Percentiles rank a stretch among this genome's conserved stretches.
These are phyloP conservation scores for Telenomus remus DNA, from an alignment of 1,140 invertebrate species.

Conservation along the genomic window DNA sequence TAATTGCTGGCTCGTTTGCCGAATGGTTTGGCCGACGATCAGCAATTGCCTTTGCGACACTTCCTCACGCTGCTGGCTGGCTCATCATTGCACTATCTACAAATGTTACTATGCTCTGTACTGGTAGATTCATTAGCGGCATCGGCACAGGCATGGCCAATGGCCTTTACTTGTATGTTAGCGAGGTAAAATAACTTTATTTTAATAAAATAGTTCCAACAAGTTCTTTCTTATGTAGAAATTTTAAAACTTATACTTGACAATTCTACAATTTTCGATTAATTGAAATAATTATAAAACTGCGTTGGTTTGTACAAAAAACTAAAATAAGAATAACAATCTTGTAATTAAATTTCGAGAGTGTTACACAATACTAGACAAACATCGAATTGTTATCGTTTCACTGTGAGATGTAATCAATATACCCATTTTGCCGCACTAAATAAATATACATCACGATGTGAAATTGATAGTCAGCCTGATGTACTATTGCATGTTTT, in stretches of 20 bases:
- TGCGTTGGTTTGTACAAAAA: too few relatives aligned
- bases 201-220: not conserved
- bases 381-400: too few relatives aligned
- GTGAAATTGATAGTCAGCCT: not conserved
- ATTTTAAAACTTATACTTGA: too few relatives aligned
- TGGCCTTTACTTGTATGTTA: slow-evolving; percentile 70
- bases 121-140: slow-evolving; percentile 84
- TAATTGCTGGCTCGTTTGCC: slow-evolving; percentile 81
- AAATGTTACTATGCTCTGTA: slow-evolving; percentile 78
- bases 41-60: slow-evolving; percentile 82
- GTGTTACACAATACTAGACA: too few relatives aligned
- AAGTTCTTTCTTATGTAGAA: too few relatives aligned
- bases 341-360: too few relatives aligned
- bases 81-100: slow-evolving; percentile 81
- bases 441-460: not conserved
- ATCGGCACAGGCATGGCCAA: slow-evolving; percentile 80
- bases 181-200: slow-evolving; percentile 60
- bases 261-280: too few relatives aligned
- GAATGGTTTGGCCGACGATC: slow-evolving; percentile 83
- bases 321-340: too few relatives aligned
- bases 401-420: too few relatives aligned
- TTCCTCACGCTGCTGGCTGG: slow-evolving; percentile 87
- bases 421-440: too few relatives aligned
- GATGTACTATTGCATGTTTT: not conserved
- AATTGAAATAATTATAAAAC: too few relatives aligned